Evolutionary conservation across 2,888 invertebrate genomes (phyloP).

Genomic region (Oscheius myriophilus): DNA sequence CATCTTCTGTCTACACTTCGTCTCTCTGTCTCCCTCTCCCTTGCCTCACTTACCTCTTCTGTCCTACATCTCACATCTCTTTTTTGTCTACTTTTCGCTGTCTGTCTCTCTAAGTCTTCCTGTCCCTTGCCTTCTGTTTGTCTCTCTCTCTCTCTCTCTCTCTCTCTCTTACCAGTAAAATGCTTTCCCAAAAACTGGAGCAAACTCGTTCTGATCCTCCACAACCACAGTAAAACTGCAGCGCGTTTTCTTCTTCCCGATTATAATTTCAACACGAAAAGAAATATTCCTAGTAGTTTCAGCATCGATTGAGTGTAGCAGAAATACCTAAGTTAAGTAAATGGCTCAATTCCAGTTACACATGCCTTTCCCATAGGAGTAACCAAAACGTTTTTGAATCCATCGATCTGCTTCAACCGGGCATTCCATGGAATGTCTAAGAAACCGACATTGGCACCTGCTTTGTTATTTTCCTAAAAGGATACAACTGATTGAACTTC

Average conservation of each 20-base stretch:
- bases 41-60: too few species aligned
- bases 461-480: constrained; percentile 19
- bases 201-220: constrained; percentile 21
- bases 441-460: constrained; percentile 7
- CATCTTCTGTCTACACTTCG: too few species aligned
- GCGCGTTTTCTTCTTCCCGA: neutral
- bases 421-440: neutral
- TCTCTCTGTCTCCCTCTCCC: too few species aligned
- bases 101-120: too few species aligned
- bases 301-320: constrained; percentile 3
- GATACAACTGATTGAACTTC: neutral
- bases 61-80: too few species aligned
- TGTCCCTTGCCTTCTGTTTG: too few species aligned
- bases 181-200: constrained; percentile 12
- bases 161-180: constrained; percentile 18
- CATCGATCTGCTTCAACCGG: constrained; percentile 6
- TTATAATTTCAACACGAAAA: constrained; percentile 1
- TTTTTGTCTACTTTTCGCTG: too few species aligned
- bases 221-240: constrained; percentile 2
- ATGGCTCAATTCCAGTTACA: neutral
- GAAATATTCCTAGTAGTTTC: constrained; percentile 7
- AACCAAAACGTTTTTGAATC: constrained; percentile 1
- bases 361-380: constrained; percentile 21
- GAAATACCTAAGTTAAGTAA: constrained; percentile 6
- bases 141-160: too few species aligned